Base-by-base conservation (phyloP, 2,113 vertebrate genomes). In the Callipepla squamata region DNA sequence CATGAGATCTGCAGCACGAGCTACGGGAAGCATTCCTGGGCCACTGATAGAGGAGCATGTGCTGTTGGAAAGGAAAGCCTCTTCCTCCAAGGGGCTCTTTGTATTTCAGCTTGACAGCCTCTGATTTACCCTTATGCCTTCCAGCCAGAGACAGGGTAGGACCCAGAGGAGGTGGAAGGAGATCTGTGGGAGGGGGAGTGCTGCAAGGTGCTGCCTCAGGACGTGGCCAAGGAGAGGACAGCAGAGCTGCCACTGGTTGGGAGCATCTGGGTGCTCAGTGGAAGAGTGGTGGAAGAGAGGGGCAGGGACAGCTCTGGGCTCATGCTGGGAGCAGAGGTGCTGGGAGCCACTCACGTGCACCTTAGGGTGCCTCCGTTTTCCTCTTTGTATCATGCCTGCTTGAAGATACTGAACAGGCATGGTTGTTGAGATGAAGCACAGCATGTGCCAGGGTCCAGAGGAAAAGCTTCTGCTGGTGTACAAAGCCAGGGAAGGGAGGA, bases 1-100 rank as follows among this genome's bases (percentile, higher is more conserved):
- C 94, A 93, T 88, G 93, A 94, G 93, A 80, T 40, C 34, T 81
- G 48, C 48, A 95, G 90, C 73, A 3, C 75, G 80, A 88, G 77
- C 85, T 85, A 83, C 68, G 85, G 61, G 48, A 58, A 78, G 57
- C 51, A 1, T 75, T 83, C 45, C 93, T 70, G 63, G 75, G 92
- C 82, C 69, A 61, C 11, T 44, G 59, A 70, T 80, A 30, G 44
- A 83, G 53, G 28, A 59, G 32, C 57, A 30, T 48, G 81, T 88
- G 89, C 76, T 78, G 57, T 22, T 83, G 85, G 38, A 78, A 78
- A 61, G 36, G n/a, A 25, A 36, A 90, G 18, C 5, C 10, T 2
- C 74, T 69, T 0, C 0, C 9, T 65, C 65, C 72, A 7, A n/a
- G 25, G 42, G 20, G 18, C 53, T 40, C 53, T 70, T 53, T 38